Percentiles rank a stretch among this genome's conserved stretches.
Conservation (phyloP, 2,113 vertebrate species). For the Corythornis cristatus region DNA sequence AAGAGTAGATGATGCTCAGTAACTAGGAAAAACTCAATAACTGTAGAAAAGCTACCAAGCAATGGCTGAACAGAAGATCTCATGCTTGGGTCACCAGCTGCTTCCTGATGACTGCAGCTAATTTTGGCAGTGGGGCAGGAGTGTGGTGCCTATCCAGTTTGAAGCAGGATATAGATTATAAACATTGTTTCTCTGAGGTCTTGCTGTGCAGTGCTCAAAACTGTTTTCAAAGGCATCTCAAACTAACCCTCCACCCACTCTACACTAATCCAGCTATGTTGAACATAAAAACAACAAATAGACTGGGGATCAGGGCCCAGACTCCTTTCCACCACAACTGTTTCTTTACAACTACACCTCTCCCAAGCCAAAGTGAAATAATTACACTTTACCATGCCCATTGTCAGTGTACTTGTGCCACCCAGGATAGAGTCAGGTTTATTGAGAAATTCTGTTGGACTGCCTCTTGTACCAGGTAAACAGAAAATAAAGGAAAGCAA, state of each 20-base stretch:
- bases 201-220: neutral
- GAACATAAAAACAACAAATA: neutral
- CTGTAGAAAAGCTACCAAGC: neutral
- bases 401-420: accelerated
- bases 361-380: neutral
- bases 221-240: slow-evolving; percentile 20
- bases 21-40: neutral
- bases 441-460: neutral
- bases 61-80: neutral
- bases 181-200: slow-evolving; percentile 42
- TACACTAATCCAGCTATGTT: neutral
- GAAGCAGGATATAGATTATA: slow-evolving; percentile 51
- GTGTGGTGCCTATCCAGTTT: accelerated
- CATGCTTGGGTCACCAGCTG: slow-evolving; percentile 6
- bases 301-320: neutral
- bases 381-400: neutral
- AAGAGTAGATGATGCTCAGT: neutral
- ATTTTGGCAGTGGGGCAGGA: slow-evolving; percentile 20
- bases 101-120: slow-evolving; percentile 11
- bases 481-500: slow-evolving; percentile 25
- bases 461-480: neutral
- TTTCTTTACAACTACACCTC: neutral
- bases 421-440: neutral
- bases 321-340: neutral
- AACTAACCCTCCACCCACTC: neutral